Percentiles rank a stretch among this genome's conserved stretches.
phyloP scores from a whole-genome alignment of 1,140 invertebrate species.

The Drosophila obscura region DNA sequence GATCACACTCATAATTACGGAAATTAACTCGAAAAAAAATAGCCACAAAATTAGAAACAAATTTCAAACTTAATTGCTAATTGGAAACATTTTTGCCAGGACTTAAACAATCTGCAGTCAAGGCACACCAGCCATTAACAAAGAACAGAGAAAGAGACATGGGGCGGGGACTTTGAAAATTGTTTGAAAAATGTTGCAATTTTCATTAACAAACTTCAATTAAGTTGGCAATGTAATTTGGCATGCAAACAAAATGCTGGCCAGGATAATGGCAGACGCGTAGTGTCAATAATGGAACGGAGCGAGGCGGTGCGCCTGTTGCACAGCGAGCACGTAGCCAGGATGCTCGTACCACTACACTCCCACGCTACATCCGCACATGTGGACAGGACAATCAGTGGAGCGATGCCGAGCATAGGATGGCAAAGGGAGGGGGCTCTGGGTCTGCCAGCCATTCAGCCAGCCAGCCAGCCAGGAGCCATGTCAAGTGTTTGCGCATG shows the following conservation, averaged over 20 bases:
- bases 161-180: slow-evolving; percentile 18
- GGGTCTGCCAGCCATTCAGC: slow-evolving; percentile 1
- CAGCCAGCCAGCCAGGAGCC: slow-evolving; percentile 35
- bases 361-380: slow-evolving; percentile 28
- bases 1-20: no score
- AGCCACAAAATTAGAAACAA: slow-evolving; percentile 19
- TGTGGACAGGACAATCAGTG: slow-evolving; percentile 29
- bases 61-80: slow-evolving; percentile 37
- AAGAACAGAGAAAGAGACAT: background rate
- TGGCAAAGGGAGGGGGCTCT: slow-evolving; percentile 5
- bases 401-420: slow-evolving; percentile 2
- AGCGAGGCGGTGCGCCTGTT: slow-evolving; percentile 51
- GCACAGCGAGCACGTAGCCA: slow-evolving; percentile 59
- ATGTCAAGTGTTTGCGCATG: slow-evolving; percentile 76
- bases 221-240: slow-evolving; percentile 80
- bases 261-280: slow-evolving; percentile 71
- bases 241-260: slow-evolving; percentile 77
- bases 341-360: slow-evolving; percentile 14
- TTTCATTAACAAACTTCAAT: slow-evolving; percentile 82
- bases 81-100: slow-evolving; percentile 21
- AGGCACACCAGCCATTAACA: slow-evolving; percentile 12
- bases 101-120: slow-evolving; percentile 19
- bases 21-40: background rate
- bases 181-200: slow-evolving; percentile 69
- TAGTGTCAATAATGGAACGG: slow-evolving; percentile 47